Evolutionary conservation across 2,888 invertebrate species (phyloP), one percentile per base, ranked within the genome.

Genomic region (Neoitamus cyanurus): DNA sequence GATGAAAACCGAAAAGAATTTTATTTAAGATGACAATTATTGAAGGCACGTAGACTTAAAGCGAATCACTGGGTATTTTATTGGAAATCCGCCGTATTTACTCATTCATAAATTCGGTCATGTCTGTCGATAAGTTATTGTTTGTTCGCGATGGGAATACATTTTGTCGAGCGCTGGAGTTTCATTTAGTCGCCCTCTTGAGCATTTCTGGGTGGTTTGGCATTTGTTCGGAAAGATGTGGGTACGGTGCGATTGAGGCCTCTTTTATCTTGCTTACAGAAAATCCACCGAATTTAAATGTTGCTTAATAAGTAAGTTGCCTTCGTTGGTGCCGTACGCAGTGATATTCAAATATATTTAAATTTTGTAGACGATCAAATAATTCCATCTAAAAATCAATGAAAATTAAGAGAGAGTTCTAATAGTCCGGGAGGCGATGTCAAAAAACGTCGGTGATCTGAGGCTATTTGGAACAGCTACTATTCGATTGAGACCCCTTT

Each of bases 61-160:
- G 20, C 13, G 73, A 73, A 73, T 73, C 73, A 73, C 9, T 73
- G 73, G 34, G 31, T 46, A 80, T 80, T 84, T 84, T 73, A 80
- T 70, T 80, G 72, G 48, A 80, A 80, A 7, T 37, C 70, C 48
- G 30, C 31, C 31, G 58, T 84, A 80, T 82, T 82, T 82, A 80
- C 82, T 82, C 73, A 82, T 84, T 84, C 84, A 84, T 84, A 84
- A 84, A 84, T 84, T 84, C 82, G 69, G 34, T 82, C 73, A 72
- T 84, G 82, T 84, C 82, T 73, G 72, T 72, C 84, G 73, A 82
- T 84, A 84, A 84, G 83, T 84, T 82, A 73, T 84, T 72, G 72
- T 72, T 72, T 72, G 72, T 34, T 72, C 72, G 72, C 72, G 72
- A 34, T 72, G 34, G 34, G 72, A 72, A 72, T 72, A 72, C 28